Base-by-base conservation (phyloP, 2,888 invertebrate species). In the Caradrina kadenii region DNA sequence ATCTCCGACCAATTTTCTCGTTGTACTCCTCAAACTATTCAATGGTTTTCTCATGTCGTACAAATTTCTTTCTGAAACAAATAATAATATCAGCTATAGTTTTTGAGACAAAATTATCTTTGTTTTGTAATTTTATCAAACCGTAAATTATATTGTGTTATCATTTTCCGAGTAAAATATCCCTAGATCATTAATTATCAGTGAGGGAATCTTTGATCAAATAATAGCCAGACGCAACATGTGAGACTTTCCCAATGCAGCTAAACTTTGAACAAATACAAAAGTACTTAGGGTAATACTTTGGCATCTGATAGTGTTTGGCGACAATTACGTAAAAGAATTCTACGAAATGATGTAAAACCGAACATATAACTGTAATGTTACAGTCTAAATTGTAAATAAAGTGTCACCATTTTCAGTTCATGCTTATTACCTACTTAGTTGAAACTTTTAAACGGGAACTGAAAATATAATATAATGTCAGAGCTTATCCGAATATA, bases 31-130 rank as follows among this genome's bases (percentile, higher is more conserved):
- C 59, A 54, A 62, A 60, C 42, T 59, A 21, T 21, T 15, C 35
- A 54, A 39, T 26, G 53, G 62, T 67, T 73, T 76, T 81, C 73
- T 80, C 83, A 84, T 84, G 63, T 71, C 81, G 73, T 70, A 35
- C 13, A 63, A 26, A 63, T 68, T 63, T 59, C 39, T 53, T 53
- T 60, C 83, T 85, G 70, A 19, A 76, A 76, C 76, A 69, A 66
- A 55, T 22, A 63, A 60, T 63, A 48, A 52, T 62, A 60, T 26
- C 50, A 26, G 49, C 11, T 80, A 48, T 31, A 65, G n/a, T 68
- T 62, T 39, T 67, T 42, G 11, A 26, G 2, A 50, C 10, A 11
- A 45, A 55, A 59, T 45, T 26, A 10, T n/a, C 2, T 50, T 21
- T 19, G n/a, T 22, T 10, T 22, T 31, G 13, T 22, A 11, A 19